phyloP scores from a whole-genome alignment of 2,113 vertebrate species.

The Leptocoma aspasia region DNA sequence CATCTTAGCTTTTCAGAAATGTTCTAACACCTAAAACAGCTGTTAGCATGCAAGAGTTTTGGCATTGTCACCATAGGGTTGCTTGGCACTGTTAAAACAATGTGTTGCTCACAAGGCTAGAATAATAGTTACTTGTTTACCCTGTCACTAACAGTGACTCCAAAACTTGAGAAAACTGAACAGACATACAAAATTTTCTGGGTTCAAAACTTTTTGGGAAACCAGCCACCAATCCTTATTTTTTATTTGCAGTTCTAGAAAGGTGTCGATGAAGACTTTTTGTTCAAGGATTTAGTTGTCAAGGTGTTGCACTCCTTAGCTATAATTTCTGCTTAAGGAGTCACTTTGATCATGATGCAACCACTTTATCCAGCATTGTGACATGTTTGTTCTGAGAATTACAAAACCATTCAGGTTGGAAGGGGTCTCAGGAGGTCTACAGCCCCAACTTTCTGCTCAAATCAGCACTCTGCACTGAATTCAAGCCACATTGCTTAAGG shows the following conservation, averaged over 20 bases:
- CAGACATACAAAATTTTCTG: neutral
- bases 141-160: neutral
- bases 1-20: neutral
- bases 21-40: neutral
- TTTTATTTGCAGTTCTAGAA: neutral
- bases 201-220: neutral
- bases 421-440: neutral
- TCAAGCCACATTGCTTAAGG: neutral
- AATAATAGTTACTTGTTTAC: conserved; percentile 24
- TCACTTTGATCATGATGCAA: neutral
- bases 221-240: neutral
- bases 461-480: neutral
- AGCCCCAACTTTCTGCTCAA: neutral
- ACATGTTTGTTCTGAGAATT: neutral
- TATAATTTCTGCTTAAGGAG: neutral
- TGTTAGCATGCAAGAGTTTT: neutral
- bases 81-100: neutral
- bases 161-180: neutral
- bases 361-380: neutral
- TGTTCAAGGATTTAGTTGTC: neutral
- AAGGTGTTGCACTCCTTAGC: neutral
- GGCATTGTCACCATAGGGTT: neutral
- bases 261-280: neutral
- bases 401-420: neutral
- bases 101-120: neutral